Base-by-base conservation (phyloP, 2,113 vertebrate species). In the Brienomyrus brachyistius region DNA sequence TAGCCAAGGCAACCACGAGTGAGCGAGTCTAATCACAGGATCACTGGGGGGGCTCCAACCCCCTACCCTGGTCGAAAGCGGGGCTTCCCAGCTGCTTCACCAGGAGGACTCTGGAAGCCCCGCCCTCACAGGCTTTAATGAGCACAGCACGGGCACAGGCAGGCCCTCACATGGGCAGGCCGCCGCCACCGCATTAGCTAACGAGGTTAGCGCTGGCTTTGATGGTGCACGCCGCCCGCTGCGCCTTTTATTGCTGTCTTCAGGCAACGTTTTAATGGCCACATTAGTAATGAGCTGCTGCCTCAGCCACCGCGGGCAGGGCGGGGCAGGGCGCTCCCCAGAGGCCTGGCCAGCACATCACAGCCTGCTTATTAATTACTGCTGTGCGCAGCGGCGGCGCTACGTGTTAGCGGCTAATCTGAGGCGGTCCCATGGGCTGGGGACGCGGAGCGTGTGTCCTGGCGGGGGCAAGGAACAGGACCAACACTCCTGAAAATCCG, bases 201-300 rank as follows among this genome's bases (percentile, higher is more conserved):
- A 97, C 97, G 91, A 97, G 97, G 97, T 98, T 97, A 98, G 92
- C 95, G 95, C 95, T 96, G 96, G 96, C 97, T 98, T 98, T 98
- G 97, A 98, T 98, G 96, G 97, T 95, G 97, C 96, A 95, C 95
- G 96, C 96, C 96, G 95, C 96, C 96, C 95, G 95, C 94, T 93
- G 93, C 93, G 96, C 93, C 95, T 96, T 97, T 98, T 97, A 98
- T 97, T 97, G 96, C 96, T 96, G 97, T 97, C 97, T 98, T 97
- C 96, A 94, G 97, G 97, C 96, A 96, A 97, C 95, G 94, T 96
- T 97, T 97, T 97, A 97, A 98, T 97, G 96, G 96, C 95, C 95
- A 95, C 96, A 96, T 96, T 96, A 96, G 95, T 95, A 95, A 96
- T 95, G 94, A 95, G 95, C 95, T 95, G 96, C 95, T 95, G 91